Base-by-base conservation (phyloP, 2,797 vertebrate genomes). In the Ptychadena robeensis region DNA sequence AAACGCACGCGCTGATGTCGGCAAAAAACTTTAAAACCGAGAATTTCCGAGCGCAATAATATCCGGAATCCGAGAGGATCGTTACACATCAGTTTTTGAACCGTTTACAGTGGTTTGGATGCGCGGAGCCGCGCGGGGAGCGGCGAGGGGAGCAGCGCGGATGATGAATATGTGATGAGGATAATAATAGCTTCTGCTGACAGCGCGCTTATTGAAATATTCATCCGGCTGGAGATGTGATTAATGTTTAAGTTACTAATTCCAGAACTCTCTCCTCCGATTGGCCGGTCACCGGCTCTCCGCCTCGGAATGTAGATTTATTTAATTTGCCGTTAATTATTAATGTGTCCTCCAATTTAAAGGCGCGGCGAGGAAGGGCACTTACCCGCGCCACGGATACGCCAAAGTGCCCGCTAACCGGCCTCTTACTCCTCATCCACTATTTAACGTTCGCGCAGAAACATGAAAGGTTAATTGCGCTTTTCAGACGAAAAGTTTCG, bases 201-300 rank as follows among this genome's bases (percentile, higher is more conserved):
- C 73, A 76, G 81, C 73, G 35, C 63, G 57, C 32, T 75, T 82
- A 82, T 75, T 82, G 69, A 82, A 82, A 82, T 82, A 82, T 82
- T 82, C 40, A 82, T 82, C 71, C 48, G 65, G 63, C 66, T 82
- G 34, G 7, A 73, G 75, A 82, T 76, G 81, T 82, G 81, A 82
- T 82, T 82, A 82, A 82, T 82, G 81, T 77, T 82, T 82, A 82
- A 82, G 73, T 82, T 82, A 48, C 81, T 82, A 82, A 82, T 82
- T 82, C 77, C 81, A 82, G 48, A 69, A 75, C 67, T 74, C 65
- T 76, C 64, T 82, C 69, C 80, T 76, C 65, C 76, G 69, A 75
- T 69, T 82, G 80, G 80, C 31, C 69, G 69, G 73, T 69, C 76
- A 82, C 75, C 64, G 70, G 72, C 73, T 67, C 76, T 76, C 34